Conservation (phyloP, 1,140 invertebrate genomes). For the Caenorhabditis brenneri region DNA sequence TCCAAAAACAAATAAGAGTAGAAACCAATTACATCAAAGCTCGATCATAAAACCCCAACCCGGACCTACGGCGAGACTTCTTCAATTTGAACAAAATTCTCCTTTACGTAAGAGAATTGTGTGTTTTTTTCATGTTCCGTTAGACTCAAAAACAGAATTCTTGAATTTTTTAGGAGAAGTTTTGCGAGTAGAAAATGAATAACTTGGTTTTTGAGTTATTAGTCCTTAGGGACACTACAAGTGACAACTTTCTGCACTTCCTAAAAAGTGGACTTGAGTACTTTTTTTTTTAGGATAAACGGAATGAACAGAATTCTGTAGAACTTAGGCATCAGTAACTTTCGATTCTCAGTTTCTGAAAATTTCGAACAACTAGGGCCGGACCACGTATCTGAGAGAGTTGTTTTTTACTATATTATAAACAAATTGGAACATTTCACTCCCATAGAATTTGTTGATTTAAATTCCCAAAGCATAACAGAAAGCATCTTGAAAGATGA, state of each 20-base stretch:
- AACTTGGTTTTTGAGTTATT: not conserved
- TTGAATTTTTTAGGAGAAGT: not conserved
- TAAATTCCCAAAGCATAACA: too few species aligned
- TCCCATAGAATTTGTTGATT: too few species aligned
- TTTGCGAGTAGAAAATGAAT: not conserved
- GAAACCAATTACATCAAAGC: slow-evolving; percentile 19
- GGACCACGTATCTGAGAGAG: too few species aligned
- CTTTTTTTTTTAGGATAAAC: not conserved
- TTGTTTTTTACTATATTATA: too few species aligned
- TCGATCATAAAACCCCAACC: slow-evolving; percentile 5
- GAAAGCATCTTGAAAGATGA: too few species aligned
- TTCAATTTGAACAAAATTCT: not conserved
- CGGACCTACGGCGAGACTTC: not conserved
- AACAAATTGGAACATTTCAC: too few species aligned
- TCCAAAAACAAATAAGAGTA: slow-evolving; percentile 26
- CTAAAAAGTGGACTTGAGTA: not conserved
- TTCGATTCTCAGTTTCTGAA: not conserved
- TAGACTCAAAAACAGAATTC: too few species aligned
- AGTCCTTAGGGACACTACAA: not conserved
- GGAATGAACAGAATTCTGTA: too few species aligned
- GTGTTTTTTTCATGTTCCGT: not conserved
- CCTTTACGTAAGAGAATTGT: too few species aligned
- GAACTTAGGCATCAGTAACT: not conserved
- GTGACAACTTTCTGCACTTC: not conserved
- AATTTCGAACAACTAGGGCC: too few species aligned